Base-by-base conservation (phyloP, 2,888 invertebrate genomes). In the Sepioteuthis lessoniana region DNA sequence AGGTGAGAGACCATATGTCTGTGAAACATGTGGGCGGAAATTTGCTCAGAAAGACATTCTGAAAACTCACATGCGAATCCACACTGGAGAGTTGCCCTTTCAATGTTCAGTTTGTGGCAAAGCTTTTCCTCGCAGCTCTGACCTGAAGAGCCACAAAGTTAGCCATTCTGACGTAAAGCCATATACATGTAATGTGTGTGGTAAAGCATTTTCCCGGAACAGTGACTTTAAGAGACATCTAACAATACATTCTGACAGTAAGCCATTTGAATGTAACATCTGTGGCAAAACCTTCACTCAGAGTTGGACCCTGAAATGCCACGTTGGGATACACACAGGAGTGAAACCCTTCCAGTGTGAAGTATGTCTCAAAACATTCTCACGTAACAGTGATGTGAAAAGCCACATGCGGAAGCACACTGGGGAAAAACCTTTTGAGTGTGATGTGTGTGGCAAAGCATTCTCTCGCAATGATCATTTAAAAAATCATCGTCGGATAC, bases 31-130 rank as follows among this genome's bases (percentile, higher is more conserved):
- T 91, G 95, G 94, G 21, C 94, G 94, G 55, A 42, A 93, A 4
- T 95, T 95, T 94, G 95, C 95, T n/a, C 94, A 95, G 38, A 94
- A 94, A 38, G 94, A 94, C 38, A 94, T 94, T 47, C 94, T 95
- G 19, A 95, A 94, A 16, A 94, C 94, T 13, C 95, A 95, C 93
- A 91, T 94, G 46, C 90, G 94, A n/a, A 95, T 95, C 3, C 96
- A 96, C 94, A 94, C 94, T 0, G 94, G 94, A 10, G 94, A 94
- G 50, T 94, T 95, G 21, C 94, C 94, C 4, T 94, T 94, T 46
- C 94, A 94, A 25, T 95, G 95, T 93, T 93, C 94, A 16, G 91
- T 92, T 10, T 95, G 95, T 93, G 95, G 94, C 10, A 94, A 95
- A 90, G 91, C 93, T 0, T 95, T 95, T 93, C 93, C 94, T 42